phyloP scores from a whole-genome alignment of 2,113 vertebrate genomes.

The Dasyurus viverrinus region DNA sequence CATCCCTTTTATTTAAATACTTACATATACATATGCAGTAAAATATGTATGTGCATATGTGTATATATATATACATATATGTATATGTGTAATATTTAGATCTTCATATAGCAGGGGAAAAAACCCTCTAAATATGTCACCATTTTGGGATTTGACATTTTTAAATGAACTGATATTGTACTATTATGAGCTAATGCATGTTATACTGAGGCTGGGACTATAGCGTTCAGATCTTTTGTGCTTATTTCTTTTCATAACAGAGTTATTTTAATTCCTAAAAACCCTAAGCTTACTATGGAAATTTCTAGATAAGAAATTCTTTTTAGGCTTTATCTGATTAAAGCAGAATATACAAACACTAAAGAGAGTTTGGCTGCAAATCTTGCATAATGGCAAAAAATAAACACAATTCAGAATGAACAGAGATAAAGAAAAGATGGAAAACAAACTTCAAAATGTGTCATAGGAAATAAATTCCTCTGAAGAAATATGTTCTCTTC shows the following conservation, averaged over 20 bases:
- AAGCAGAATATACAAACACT: constrained; percentile 74
- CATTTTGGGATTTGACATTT: constrained; percentile 63
- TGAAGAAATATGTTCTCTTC: constrained; percentile 68
- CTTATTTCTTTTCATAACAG: constrained; percentile 54
- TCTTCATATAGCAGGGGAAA: constrained; percentile 35
- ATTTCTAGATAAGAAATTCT: constrained; percentile 77
- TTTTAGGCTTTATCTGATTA: constrained; percentile 80
- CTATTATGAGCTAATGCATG: constrained; percentile 58
- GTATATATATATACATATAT: too few species aligned
- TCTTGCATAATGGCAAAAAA: constrained; percentile 75
- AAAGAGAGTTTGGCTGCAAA: constrained; percentile 74
- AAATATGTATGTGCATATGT: too few species aligned
- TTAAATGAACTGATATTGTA: constrained; percentile 52
- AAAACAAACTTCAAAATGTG: constrained; percentile 65
- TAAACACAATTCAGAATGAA: constrained; percentile 73
- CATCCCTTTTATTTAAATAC: constrained; percentile 58
- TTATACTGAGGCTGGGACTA: constrained; percentile 47
- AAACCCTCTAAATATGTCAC: constrained; percentile 27
- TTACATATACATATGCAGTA: background rate
- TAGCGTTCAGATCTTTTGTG: constrained; percentile 38
- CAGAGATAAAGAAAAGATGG: constrained; percentile 68
- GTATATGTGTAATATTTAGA: too few species aligned
- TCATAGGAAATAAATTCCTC: constrained; percentile 71
- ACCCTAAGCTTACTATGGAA: constrained; percentile 65
- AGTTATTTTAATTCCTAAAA: constrained; percentile 71